Base-by-base conservation (phyloP, 2,888 invertebrate genomes). In the Eulithis testata region DNA sequence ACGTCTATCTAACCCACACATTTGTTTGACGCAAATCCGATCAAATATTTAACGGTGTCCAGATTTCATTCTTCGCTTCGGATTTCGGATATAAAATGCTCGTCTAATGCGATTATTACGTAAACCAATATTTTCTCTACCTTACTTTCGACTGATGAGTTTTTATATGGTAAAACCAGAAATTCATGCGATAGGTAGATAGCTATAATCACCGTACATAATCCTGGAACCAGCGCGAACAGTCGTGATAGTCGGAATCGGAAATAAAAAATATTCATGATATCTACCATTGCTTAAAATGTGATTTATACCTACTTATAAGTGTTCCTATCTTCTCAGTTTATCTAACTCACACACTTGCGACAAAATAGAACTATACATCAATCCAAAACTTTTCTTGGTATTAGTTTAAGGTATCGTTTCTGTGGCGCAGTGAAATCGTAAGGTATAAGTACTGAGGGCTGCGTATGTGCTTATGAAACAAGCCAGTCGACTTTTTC, bases 31-130 rank as follows among this genome's bases (percentile, higher is more conserved):
- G 80, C 82, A 89, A 90, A 92, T 89, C 92, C 90, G 86, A 89
- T 90, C 86, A 89, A 86, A 87, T 85, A 86, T 89, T 91, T 88
- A 89, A 91, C 88, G 90, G 88, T 85, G 82, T 87, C 77, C 77
- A 76, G 80, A 82, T 86, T 87, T 82, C 75, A 78, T 79, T 75
- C 77, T 76, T 79, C 78, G 75, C 77, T 80, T 85, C 81, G 81
- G 80, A 83, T 84, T 85, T 85, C 76, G 66, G 62, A 79, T 74
- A 83, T 85, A 84, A 85, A 86, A 54, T 87, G 73, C 75, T 72
- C 76, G 75, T 78, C 76, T 86, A 88, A 88, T 83, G 74, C 80
- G 84, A 86, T 87, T 86, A 86, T 86, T 86, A 79, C 80, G 79
- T 84, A 85, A 85, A 74, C 74, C 72, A 72, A 77, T 71, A 76